Base-by-base conservation (phyloP, 2,113 vertebrate species). In the Dinomys branickii region DNA sequence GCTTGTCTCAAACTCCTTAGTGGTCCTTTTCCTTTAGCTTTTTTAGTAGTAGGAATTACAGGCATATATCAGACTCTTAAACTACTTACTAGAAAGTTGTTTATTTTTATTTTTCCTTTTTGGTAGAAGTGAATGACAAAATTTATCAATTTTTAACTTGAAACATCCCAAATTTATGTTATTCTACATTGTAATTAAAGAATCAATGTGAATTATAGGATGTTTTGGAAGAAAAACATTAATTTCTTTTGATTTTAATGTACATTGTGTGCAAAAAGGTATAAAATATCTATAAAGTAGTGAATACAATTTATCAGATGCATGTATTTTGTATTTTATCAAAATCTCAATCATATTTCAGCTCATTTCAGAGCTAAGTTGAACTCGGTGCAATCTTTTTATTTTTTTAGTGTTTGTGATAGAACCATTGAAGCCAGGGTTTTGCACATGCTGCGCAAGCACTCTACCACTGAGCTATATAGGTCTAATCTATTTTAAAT, bases 321-420 rank as follows among this genome's bases (percentile, higher is more conserved):
- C 59, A 56, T 81, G 5, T 54, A 50, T 90, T 89, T 91, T 95
- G 5, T 89, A 85, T 73, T 89, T 94, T 95, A 81, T 88, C 63
- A 85, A 38, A 88, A 90, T 14, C 7, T 75, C 35, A 5, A 54
- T 41, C 20, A 81, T 54, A 59, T 80, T 96, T 86, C 38, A 94
- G 14, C 67, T 83, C 82, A 58, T 90, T 69, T 75, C 56, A 61
- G 38, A 92, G 77, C 26, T 86, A 41, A 67, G 77, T 30, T 67
- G 47, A 63, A 63, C 1, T 35, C 44, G n/a, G 95, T 77, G 35
- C 33, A 93, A 30, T 61, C 20, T 94, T 87, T 89, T 75, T n/a
- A n/a, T 41, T 73, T 38, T 73, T 65, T 65, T 35, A 67, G 65
- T 67, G 14, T 6, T 67, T 67, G 16, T n/a, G 65, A 67, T 35